Base-by-base conservation (phyloP, 1,140 invertebrate genomes). In the Micrasema longulum region DNA sequence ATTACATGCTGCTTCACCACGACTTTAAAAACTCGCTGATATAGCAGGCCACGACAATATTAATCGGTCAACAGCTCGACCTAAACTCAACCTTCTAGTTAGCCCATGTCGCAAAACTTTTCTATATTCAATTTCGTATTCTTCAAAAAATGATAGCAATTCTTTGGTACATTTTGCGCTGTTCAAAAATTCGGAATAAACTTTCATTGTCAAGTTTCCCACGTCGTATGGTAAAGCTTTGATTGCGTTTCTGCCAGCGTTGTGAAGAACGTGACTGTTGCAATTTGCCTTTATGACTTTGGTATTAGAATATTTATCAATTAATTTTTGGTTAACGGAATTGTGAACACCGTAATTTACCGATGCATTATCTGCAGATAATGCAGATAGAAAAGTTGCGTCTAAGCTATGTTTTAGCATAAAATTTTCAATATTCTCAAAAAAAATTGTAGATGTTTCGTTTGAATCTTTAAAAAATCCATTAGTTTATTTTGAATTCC, bases 391-490 rank as follows among this genome's bases (percentile, higher is more conserved):
- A 5, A 38, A 38, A 38, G 36, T 38, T 38, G n/a, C n/a, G n/a
- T n/a, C n/a, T n/a, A n/a, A n/a, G 36, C 12, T 12, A 38, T 38
- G 36, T 38, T 38, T 5, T 7, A 38, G 36, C 5, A 38, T 38
- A 38, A 38, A 38, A 38, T 38, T 38, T 38, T 38, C 36, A 38
- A 38, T 38, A 12, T 38, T 38, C n/a, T n/a, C n/a, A n/a, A n/a
- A n/a, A n/a, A n/a, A n/a, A n/a, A n/a, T n/a, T n/a, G n/a, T n/a
- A n/a, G n/a, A n/a, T n/a, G n/a, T n/a, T n/a, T n/a, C n/a, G n/a
- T n/a, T n/a, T n/a, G n/a, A n/a, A n/a, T n/a, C n/a, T n/a, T n/a
- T n/a, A n/a, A n/a, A n/a, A n/a, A n/a, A n/a, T n/a, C n/a, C n/a
- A n/a, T n/a, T n/a, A n/a, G n/a, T n/a, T n/a, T n/a, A n/a, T n/a